Evolutionary conservation across 1,140 invertebrate species (phyloP).

Genomic region (Agrypnia vestita): DNA sequence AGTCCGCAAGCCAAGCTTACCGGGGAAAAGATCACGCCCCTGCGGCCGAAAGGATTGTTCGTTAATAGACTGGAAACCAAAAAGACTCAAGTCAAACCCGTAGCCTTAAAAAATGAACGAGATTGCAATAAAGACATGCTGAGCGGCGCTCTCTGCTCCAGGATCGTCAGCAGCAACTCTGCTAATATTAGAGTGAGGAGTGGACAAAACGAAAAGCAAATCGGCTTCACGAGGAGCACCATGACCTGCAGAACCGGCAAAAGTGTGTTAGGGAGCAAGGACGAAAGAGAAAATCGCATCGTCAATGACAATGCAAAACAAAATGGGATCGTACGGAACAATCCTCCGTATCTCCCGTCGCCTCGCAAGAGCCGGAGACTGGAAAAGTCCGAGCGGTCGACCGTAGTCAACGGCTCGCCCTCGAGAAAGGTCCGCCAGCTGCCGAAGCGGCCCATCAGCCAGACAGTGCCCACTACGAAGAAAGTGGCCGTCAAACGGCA

Average conservation of each 20-base stretch:
- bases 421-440: conserved; percentile 70
- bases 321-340: not conserved
- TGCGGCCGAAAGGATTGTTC: conserved; percentile 52
- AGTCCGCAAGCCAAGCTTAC: conserved; percentile 23
- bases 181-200: conserved; percentile 21
- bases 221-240: conserved; percentile 21
- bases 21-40: conserved; percentile 45
- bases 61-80: conserved; percentile 43
- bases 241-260: conserved; percentile 11
- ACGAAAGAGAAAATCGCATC: conserved; percentile 18
- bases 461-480: conserved; percentile 52
- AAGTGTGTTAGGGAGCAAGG: conserved; percentile 24
- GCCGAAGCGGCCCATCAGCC: conserved; percentile 63
- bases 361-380: conserved; percentile 69
- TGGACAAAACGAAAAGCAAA: conserved; percentile 8
- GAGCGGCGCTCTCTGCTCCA: conserved; percentile 29
- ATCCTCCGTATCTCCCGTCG: conserved; percentile 64
- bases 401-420: conserved; percentile 69
- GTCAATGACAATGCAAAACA: conserved; percentile 16
- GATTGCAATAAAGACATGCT: not conserved
- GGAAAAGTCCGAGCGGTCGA: conserved; percentile 70
- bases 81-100: conserved; percentile 35
- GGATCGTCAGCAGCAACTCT: conserved; percentile 38
- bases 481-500: conserved; percentile 57
- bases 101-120: not conserved